Evolutionary conservation across 1,140 invertebrate genomes (phyloP).

Genomic region (Luehdorfia chinensis): DNA sequence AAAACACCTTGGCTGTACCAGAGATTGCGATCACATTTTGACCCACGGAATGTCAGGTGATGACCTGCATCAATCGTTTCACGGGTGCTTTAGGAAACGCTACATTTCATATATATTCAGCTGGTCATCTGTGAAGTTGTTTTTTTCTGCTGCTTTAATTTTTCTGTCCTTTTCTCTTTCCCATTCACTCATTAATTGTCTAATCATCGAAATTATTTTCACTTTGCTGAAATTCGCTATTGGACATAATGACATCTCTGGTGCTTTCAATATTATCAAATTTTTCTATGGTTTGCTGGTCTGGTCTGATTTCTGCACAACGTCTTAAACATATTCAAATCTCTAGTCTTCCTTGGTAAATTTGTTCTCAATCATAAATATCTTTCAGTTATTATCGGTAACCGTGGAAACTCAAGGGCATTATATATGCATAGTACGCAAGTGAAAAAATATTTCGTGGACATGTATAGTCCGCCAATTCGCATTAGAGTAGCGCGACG

Average conservation of each 20-base stretch:
- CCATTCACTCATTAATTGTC: conserved; percentile 73
- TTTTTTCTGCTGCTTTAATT: conserved; percentile 92
- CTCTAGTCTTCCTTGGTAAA: too few relatives aligned
- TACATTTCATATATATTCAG: conserved; percentile 99
- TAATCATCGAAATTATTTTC: conserved; percentile 52
- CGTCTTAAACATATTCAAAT: too few relatives aligned
- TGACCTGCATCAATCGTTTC: conserved; percentile 98
- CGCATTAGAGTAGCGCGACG: too few relatives aligned
- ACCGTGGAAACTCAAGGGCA: too few relatives aligned
- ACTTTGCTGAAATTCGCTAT: conserved; percentile 53
- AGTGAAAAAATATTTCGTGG: too few relatives aligned
- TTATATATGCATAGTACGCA: too few relatives aligned
- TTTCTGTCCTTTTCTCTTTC: conserved; percentile 85
- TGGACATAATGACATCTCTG: conserved; percentile 41
- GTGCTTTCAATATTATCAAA: conserved; percentile 29
- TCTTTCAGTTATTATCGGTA: too few relatives aligned
- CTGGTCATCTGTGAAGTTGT: conserved; percentile 99
- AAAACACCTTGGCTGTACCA: conserved; percentile 99
- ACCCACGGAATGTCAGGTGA: conserved; percentile 97
- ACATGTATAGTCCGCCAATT: too few relatives aligned
- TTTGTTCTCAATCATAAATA: too few relatives aligned
- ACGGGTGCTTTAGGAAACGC: conserved; percentile 99
- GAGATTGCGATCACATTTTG: conserved; percentile 99
- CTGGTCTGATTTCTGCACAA: too few relatives aligned
- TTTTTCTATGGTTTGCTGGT: too few relatives aligned